Conservation (phyloP, 2,113 vertebrate genomes). For the Nymphicus hollandicus region DNA sequence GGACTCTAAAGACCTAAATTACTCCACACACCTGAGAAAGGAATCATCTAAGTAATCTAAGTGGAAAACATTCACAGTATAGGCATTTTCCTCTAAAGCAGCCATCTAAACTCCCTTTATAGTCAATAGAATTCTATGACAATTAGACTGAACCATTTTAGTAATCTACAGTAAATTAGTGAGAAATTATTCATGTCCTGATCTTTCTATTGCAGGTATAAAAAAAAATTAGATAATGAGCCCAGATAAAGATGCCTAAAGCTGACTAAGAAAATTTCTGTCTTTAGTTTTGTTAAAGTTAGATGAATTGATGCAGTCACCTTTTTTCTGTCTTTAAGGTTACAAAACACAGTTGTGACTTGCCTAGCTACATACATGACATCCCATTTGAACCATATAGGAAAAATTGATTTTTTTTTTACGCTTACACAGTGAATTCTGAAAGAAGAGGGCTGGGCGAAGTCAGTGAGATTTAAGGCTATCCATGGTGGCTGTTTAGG, state of each 20-base stretch:
- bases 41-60: not conserved
- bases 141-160: not conserved
- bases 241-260: not conserved
- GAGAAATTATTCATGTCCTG: not conserved
- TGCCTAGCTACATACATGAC: not conserved
- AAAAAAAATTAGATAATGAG: not conserved
- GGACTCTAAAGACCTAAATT: not conserved
- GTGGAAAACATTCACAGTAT: not conserved
- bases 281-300: not conserved
- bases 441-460: not conserved
- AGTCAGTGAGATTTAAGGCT: not conserved
- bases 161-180: not conserved
- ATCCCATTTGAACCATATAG: not conserved
- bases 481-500: fast-evolving
- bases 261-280: not conserved
- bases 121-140: not conserved
- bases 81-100: not conserved
- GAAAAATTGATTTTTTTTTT: not conserved
- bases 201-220: not conserved
- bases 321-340: not conserved
- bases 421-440: not conserved
- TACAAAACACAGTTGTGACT: not conserved
- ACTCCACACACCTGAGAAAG: not conserved
- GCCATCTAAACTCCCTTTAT: not conserved
- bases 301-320: not conserved